Base-by-base conservation (phyloP, 2,113 vertebrate genomes). In the Ginglymostoma cirratum region DNA sequence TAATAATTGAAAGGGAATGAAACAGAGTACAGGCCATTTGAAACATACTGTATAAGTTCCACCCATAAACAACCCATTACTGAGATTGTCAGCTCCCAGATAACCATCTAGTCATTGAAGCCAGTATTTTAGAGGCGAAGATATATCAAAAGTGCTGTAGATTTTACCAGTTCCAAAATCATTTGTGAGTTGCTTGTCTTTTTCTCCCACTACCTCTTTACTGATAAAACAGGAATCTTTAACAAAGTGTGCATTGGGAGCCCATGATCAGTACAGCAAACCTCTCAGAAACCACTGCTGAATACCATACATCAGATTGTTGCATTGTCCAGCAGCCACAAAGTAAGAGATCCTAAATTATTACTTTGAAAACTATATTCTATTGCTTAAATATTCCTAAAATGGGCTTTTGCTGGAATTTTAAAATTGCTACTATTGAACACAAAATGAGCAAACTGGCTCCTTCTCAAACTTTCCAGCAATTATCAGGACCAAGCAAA, bases 51-150 rank as follows among this genome's bases (percentile, higher is more conserved):
- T 66, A 38, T 65, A 66, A 92, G 89, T 93, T 93, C 89, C 89
- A 93, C 89, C 89, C 89, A 93, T 93, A 93, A 93, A 93, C 89
- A 93, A 93, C 89, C 61, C 89, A 93, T 93, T 93, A 93, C n/a
- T 93, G 89, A 52, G 34, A n/a, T 93, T 93, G 89, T 93, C 89
- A 93, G 61, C 89, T 66, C 34, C 89, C 89, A 38, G 89, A 93
- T 93, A 48, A 93, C 61, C 55, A 93, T 93, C 89, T 66, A 38
- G 61, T 67, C 34, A 93, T 61, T 93, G 89, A 93, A 66, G n/a
- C 34, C 89, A 93, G 61, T 66, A 93, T 93, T 66, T 93, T 66
- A 93, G 89, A n/a, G 27, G 34, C n/a, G 65, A 24, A 38, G 61
- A 93, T 93, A 93, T 66, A 66, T 93, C 89, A 66, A 93, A 93